These are phyloP conservation scores for Drosophila birchii DNA, from an alignment of 2,888 invertebrate genomes.

Conservation along the genomic window DNA sequence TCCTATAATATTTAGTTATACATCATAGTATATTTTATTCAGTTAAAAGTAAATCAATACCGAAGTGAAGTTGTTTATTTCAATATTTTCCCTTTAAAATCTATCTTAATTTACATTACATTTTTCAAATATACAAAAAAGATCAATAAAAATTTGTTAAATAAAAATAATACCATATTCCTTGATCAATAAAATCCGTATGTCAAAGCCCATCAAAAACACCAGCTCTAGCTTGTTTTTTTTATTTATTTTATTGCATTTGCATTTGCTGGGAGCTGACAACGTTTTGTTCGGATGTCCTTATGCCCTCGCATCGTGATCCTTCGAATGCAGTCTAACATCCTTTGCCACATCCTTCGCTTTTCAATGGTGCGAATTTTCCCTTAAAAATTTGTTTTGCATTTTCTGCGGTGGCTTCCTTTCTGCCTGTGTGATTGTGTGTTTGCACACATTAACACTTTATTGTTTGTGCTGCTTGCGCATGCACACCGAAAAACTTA, in stretches of 20 bases:
- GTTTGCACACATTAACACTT: conserved; percentile 71
- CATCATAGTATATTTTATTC: no score
- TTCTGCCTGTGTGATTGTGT: conserved; percentile 26
- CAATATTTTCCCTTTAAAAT: not conserved
- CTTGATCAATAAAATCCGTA: conserved; percentile 11
- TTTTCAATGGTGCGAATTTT: conserved; percentile 36
- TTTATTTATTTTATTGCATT: conserved; percentile 52
- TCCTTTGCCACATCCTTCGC: conserved; percentile 17
- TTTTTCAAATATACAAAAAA: not conserved
- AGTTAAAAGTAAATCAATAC: not conserved
- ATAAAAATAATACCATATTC: not conserved
- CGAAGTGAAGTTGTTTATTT: not conserved
- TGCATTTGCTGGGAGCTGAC: conserved; percentile 31
- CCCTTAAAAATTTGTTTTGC: conserved; percentile 69
- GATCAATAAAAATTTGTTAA: not conserved
- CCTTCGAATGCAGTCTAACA: conserved; percentile 16
- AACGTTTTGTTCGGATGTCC: conserved; percentile 10
- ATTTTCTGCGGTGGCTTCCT: conserved; percentile 54
- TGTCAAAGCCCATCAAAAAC: conserved; percentile 14
- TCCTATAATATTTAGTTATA: no score
- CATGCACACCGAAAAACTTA: conserved; percentile 72
- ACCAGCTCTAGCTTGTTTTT: conserved; percentile 13
- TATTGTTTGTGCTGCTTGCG: conserved; percentile 64
- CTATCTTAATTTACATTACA: no score
- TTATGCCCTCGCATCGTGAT: conserved; percentile 23